A percentile compares a stretch with the other conserved stretches of the same genome.
These are phyloP conservation scores for Triops cancriformis DNA, from an alignment of 1,140 invertebrate species.

Conservation along the genomic window DNA sequence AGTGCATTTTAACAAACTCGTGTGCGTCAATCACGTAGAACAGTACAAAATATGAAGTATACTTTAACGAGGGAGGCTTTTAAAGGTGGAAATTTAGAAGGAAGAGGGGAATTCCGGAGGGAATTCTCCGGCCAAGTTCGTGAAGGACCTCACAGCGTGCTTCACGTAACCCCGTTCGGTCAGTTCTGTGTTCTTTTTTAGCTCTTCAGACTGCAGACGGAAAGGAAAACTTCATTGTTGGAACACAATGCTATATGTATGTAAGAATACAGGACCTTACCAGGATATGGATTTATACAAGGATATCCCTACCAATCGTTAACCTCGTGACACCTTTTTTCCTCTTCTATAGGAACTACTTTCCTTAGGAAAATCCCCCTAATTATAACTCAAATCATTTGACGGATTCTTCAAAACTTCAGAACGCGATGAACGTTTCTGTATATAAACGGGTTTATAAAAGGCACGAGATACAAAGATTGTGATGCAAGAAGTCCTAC, in stretches of 20 bases:
- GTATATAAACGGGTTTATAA: no score
- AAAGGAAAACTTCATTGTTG: neutral
- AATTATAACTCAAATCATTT: neutral
- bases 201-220: neutral
- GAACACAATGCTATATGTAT: neutral
- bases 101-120: conserved; percentile 3
- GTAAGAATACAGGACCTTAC: neutral
- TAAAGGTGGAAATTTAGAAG: neutral
- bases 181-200: neutral
- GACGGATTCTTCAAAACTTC: neutral
- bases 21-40: neutral
- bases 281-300: neutral
- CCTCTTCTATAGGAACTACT: neutral
- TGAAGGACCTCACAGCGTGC: conserved; percentile 1
- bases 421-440: no score
- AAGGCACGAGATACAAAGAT: neutral
- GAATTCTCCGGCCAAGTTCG: conserved; percentile 12
- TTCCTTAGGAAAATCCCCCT: neutral
- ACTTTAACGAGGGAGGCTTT: neutral
- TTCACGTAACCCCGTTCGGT: neutral
- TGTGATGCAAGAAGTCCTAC: neutral
- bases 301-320: neutral
- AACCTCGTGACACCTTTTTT: neutral
- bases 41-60: neutral
- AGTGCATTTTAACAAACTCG: neutral